These are phyloP conservation scores for Pimpla rufipes DNA, from an alignment of 2,888 invertebrate genomes.

Conservation along the genomic window DNA sequence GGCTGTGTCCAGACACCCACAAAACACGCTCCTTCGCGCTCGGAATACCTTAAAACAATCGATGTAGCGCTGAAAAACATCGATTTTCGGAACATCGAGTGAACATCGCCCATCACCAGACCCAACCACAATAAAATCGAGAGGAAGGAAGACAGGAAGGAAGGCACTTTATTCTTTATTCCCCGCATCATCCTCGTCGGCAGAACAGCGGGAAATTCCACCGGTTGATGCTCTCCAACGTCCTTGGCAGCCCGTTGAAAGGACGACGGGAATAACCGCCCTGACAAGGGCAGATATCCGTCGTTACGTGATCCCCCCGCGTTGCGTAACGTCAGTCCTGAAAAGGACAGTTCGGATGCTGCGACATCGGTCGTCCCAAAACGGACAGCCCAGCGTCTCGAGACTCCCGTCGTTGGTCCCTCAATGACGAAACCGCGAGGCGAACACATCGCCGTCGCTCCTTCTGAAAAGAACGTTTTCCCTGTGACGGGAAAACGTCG, in stretches of 20 bases:
- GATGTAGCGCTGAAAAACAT: too few relatives aligned
- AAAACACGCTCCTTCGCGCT: too few relatives aligned
- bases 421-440: not conserved
- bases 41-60: too few relatives aligned
- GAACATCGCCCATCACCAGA: too few relatives aligned
- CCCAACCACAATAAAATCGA: too few relatives aligned
- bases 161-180: not conserved
- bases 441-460: slow-evolving; percentile 16
- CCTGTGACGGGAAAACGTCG: slow-evolving; percentile 24
- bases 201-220: not conserved
- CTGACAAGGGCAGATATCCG: slow-evolving; percentile 60
- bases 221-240: not conserved
- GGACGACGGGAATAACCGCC: slow-evolving; percentile 1
- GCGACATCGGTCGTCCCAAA: not conserved
- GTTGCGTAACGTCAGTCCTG: slow-evolving; percentile 56
- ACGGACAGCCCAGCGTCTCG: slow-evolving; percentile 5
- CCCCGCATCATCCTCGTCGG: not conserved
- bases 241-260: not conserved
- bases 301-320: slow-evolving; percentile 19
- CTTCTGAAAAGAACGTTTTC: slow-evolving; percentile 69
- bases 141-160: not conserved
- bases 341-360: slow-evolving; percentile 47
- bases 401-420: slow-evolving; percentile 1
- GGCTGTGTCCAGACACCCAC: too few relatives aligned
- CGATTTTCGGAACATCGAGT: too few relatives aligned